A percentile compares a stretch with the other conserved stretches of the same genome.
Evolutionary conservation across 2,797 vertebrate species (phyloP).

Genomic region (Acipenser oxyrinchus): DNA sequence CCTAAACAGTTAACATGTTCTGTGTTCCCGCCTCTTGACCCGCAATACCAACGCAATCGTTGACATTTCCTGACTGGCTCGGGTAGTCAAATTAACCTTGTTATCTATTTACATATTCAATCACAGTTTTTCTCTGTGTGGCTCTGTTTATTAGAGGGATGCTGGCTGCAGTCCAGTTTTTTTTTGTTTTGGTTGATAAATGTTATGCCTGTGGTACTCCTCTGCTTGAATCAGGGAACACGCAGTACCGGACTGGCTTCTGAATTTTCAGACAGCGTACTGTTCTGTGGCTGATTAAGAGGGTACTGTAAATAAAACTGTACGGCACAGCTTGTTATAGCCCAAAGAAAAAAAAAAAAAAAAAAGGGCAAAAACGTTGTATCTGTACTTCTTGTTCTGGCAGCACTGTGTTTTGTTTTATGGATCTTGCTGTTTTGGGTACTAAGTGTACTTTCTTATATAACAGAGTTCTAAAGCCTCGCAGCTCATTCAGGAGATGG

Average conservation of each 20-base stretch:
- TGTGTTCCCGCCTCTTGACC: neutral
- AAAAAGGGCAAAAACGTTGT: constrained; percentile 44
- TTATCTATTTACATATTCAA: constrained; percentile 37
- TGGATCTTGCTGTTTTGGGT: constrained; percentile 78
- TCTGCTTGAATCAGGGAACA: constrained; percentile 80
- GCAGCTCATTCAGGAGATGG: constrained; percentile 47
- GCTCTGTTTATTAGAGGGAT: constrained; percentile 35
- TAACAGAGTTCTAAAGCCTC: constrained; percentile 71
- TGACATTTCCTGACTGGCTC: constrained; percentile 11
- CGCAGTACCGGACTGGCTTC: constrained; percentile 80
- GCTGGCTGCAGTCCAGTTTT: constrained; percentile 31
- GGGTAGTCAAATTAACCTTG: constrained; percentile 39
- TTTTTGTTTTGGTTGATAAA: constrained; percentile 61
- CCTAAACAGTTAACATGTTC: too few species aligned
- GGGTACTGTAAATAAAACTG: constrained; percentile 96
- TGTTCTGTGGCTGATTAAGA: constrained; percentile 92
- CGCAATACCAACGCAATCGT: constrained; percentile 12
- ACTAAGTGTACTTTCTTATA: constrained; percentile 84
- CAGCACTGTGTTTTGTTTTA: constrained; percentile 65
- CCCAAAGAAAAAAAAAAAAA: constrained; percentile 21
- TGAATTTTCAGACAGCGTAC: constrained; percentile 80
- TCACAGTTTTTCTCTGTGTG: constrained; percentile 1
- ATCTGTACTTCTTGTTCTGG: constrained; percentile 97
- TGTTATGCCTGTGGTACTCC: constrained; percentile 58
- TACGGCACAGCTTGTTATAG: constrained; percentile 75